Percentiles rank a stretch among this genome's conserved stretches.
Conservation (phyloP, 1,140 invertebrate genomes). For the Polyergus mexicanus region DNA sequence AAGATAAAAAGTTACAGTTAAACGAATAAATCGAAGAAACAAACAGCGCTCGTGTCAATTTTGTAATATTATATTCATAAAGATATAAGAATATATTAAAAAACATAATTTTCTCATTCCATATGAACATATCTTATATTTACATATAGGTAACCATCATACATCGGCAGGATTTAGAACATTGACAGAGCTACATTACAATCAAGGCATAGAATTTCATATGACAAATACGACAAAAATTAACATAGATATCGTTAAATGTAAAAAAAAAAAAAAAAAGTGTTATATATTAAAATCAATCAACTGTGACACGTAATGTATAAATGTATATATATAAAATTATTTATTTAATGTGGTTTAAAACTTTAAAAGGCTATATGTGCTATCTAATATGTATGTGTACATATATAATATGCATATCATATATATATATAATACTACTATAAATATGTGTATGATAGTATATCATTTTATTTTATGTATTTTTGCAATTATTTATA, state of each 20-base stretch:
- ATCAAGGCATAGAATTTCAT: neutral
- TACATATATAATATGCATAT: no score
- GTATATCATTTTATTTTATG: no score
- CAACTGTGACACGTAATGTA: neutral
- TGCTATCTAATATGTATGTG: neutral
- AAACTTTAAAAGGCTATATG: neutral
- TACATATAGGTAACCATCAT: neutral
- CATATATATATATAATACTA: no score
- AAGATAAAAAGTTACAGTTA: no score
- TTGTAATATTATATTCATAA: neutral
- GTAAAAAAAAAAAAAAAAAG: no score
- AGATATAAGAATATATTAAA: constrained; percentile 9
- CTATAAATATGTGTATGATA: no score
- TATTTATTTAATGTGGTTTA: neutral
- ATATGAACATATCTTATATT: constrained; percentile 4
- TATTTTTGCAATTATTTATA: no score
- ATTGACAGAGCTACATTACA: neutral
- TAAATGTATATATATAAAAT: neutral
- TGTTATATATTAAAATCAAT: constrained; percentile 9
- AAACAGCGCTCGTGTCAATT: no score
- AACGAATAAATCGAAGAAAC: no score
- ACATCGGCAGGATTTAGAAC: neutral
- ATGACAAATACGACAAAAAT: neutral
- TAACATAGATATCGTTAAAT: neutral
- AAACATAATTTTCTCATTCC: neutral